phyloP scores from a whole-genome alignment of 1,140 invertebrate species.

The Lasaia peninsularis region DNA sequence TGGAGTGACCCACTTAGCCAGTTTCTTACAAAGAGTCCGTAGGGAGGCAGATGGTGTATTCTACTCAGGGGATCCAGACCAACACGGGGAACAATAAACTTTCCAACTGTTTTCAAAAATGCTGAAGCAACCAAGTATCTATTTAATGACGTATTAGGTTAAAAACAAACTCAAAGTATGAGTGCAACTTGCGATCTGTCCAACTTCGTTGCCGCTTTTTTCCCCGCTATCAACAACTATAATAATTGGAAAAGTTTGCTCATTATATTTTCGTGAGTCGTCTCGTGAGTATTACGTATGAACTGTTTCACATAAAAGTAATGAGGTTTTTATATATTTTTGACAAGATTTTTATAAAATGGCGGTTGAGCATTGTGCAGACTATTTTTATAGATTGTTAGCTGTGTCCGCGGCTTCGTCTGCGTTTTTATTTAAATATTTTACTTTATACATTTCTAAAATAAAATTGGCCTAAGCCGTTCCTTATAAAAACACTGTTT shows the following conservation, averaged over 20 bases:
- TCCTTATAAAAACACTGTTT: too few species aligned
- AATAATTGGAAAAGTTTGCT: slow-evolving; percentile 68
- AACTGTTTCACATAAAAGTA: slow-evolving; percentile 11
- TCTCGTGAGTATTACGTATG: slow-evolving; percentile 14
- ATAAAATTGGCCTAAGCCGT: too few species aligned
- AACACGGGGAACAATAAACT: too few species aligned
- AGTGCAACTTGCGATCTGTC: slow-evolving; percentile 28
- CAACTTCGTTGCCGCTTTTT: slow-evolving; percentile 43
- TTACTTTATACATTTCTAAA: too few species aligned
- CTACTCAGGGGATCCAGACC: too few species aligned
- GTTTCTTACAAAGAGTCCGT: too few species aligned
- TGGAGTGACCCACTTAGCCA: too few species aligned
- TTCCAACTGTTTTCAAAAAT: background rate
- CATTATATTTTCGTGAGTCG: slow-evolving; percentile 57
- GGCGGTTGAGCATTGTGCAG: background rate
- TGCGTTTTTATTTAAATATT: too few species aligned
- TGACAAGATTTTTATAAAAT: background rate
- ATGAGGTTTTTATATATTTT: slow-evolving; percentile 2
- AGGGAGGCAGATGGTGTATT: too few species aligned
- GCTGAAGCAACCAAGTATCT: too few species aligned
- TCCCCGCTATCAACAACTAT: slow-evolving; percentile 52
- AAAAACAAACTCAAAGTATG: slow-evolving; percentile 22
- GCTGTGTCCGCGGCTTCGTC: too few species aligned
- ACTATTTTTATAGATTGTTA: too few species aligned
- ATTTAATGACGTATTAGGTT: background rate